A percentile compares a stretch with the other conserved stretches of the same genome.
These are phyloP conservation scores for Charaxes varanes DNA, from an alignment of 1,140 invertebrate genomes.

Conservation along the genomic window DNA sequence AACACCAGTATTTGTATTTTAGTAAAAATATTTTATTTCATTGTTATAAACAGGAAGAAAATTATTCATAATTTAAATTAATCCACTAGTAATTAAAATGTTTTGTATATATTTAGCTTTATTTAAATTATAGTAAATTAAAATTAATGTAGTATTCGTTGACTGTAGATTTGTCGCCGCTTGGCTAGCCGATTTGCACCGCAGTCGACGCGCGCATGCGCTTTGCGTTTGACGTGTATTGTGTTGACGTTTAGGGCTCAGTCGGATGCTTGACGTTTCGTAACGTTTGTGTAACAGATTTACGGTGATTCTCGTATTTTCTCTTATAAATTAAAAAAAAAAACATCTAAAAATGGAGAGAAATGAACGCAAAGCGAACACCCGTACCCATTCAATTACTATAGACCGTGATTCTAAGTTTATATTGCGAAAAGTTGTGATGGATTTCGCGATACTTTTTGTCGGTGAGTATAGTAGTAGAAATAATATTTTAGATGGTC, in stretches of 20 bases:
- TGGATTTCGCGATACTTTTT: constrained; percentile 60
- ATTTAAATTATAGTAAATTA: too few species aligned
- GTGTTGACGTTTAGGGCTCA: constrained; percentile 26
- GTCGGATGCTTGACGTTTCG: constrained; percentile 42
- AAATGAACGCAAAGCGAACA: constrained; percentile 50
- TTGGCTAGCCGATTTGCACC: constrained; percentile 46
- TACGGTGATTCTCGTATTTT: constrained; percentile 24
- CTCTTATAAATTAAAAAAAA: constrained; percentile 15
- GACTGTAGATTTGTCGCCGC: not conserved
- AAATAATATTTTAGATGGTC: too few species aligned
- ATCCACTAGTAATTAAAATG: too few species aligned
- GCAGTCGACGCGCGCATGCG: constrained; percentile 64
- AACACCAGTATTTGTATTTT: too few species aligned
- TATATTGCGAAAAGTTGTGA: constrained; percentile 56
- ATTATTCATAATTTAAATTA: too few species aligned
- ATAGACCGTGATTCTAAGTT: constrained; percentile 55
- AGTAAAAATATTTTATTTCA: too few species aligned
- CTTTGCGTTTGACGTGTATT: constrained; percentile 42
- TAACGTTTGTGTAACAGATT: constrained; percentile 37
- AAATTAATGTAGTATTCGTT: constrained; percentile 2
- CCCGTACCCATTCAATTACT: constrained; percentile 45
- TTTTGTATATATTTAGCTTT: too few species aligned
- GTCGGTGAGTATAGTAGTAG: constrained; percentile 45
- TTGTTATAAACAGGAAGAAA: too few species aligned
- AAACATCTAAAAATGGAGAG: constrained; percentile 49